phyloP scores from a whole-genome alignment of 2,113 vertebrate species.

The Myrmophylax atrothorax region DNA sequence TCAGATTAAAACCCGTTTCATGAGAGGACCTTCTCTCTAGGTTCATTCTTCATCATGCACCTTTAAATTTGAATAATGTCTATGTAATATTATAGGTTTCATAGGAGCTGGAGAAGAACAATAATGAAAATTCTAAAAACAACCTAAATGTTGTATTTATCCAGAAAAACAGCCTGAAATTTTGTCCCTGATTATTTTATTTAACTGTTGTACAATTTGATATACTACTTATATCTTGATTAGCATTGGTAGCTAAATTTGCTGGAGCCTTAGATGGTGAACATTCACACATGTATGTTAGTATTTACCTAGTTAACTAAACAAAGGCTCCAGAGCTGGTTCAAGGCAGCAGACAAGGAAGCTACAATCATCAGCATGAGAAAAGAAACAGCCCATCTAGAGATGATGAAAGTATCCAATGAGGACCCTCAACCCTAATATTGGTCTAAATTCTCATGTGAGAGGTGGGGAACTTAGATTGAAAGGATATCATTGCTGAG shows the following conservation, averaged over 20 bases:
- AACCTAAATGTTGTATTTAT: neutral
- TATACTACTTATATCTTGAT: neutral
- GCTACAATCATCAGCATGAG: neutral
- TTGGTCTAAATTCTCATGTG: rapidly evolving
- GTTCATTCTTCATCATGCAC: neutral
- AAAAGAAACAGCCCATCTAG: neutral
- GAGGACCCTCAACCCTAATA: neutral
- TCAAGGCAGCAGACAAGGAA: neutral
- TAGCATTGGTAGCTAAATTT: neutral
- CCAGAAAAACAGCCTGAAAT: neutral
- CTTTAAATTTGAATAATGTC: neutral
- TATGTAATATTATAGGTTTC: neutral
- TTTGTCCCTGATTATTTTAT: neutral
- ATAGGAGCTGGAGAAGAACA: neutral
- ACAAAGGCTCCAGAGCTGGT: neutral
- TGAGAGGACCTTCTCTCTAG: neutral
- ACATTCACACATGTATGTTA: neutral
- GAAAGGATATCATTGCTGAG: neutral
- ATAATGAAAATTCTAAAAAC: neutral
- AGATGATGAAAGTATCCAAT: too few species aligned
- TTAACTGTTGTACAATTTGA: neutral
- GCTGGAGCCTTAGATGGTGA: neutral
- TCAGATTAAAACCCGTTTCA: neutral
- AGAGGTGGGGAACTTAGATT: neutral
- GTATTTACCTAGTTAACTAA: neutral